Base-by-base conservation (phyloP, 2,113 vertebrate genomes). In the Petrocephalus microphthalmus region DNA sequence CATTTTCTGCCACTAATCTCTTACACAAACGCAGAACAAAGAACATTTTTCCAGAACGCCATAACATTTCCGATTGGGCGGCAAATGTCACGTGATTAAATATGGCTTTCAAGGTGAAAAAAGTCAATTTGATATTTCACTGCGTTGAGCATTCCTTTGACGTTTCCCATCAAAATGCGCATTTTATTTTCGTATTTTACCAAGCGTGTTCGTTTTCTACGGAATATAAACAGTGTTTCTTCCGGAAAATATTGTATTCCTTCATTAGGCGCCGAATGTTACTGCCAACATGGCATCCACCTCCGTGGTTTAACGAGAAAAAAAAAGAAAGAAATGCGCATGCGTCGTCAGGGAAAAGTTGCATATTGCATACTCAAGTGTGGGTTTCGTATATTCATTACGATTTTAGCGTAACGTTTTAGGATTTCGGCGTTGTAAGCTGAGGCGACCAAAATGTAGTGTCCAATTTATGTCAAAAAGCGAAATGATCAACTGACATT, bases 11-110 rank as follows among this genome's bases (percentile, higher is more conserved):
- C 84, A 54, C 56, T 85, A 25, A 87, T 88, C 90, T 92, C 85
- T 90, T 88, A 84, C 64, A 22, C 88, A 88, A 93, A 92, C 78
- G 89, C 78, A 89, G 92, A 94, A 94, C 94, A 94, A 94, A 94
- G 94, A 10, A 88, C 89, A 91, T 91, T 89, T 89, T 92, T 90
- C 92, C 85, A 85, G 3, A 0, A 90, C 49, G 86, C 85, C 88
- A 90, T 89, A 85, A 85, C 88, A 15, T 3, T 67, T 91, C 89
- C 91, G 74, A 95, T 95, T 95, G 94, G 95, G 6, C 91, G 86
- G 20, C 0, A 37, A 0, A 45, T 25, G 49, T 83, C 94, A 95
- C 91, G 93, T 95, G 94, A 93, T 89, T 22, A 52, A 25, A 37
- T 45, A 64, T 33, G 71, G 57, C 37, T 49, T 84, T 57, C 29